Conservation (phyloP, 2,113 vertebrate species). For the Pseudopodoces humilis region DNA sequence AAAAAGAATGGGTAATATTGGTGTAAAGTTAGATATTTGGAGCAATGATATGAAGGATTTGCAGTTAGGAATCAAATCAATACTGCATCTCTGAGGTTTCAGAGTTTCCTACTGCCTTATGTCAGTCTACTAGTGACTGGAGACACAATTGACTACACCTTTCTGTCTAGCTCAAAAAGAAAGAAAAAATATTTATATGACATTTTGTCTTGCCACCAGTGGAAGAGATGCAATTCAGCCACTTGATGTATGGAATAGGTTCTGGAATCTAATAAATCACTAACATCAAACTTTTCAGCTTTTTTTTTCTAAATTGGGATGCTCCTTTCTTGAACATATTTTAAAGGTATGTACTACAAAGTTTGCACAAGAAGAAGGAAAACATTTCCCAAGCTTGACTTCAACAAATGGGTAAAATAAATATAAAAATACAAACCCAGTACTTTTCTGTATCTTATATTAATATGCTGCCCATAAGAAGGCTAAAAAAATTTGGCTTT, state of each 20-base stretch:
- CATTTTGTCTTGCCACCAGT: not conserved
- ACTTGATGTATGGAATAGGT: not conserved
- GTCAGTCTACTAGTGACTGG: slow-evolving; percentile 52
- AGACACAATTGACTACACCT: slow-evolving; percentile 58
- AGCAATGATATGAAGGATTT: slow-evolving; percentile 77
- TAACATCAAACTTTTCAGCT: not conserved
- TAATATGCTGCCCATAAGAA: not conserved
- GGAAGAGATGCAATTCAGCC: slow-evolving; percentile 2
- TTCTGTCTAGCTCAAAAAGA: slow-evolving; percentile 39
- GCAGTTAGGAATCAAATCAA: slow-evolving; percentile 76
- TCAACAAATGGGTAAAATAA: slow-evolving; percentile 35
- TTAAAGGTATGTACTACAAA: not conserved
- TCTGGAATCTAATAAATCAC: slow-evolving; percentile 30
- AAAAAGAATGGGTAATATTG: slow-evolving; percentile 87
- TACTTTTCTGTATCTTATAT: not conserved
- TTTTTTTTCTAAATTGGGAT: not conserved
- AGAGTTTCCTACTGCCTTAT: slow-evolving; percentile 63
- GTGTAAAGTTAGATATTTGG: slow-evolving; percentile 82
- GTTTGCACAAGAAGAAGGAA: not conserved
- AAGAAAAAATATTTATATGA: slow-evolving; percentile 52
- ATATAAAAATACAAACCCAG: not conserved
- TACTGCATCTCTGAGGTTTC: slow-evolving; percentile 72
- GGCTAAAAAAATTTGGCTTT: not conserved
- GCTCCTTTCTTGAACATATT: not conserved
- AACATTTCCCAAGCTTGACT: slow-evolving; percentile 14